These are phyloP conservation scores for Chrysotoxum bicinctum DNA, from an alignment of 2,888 invertebrate genomes.

Conservation along the genomic window DNA sequence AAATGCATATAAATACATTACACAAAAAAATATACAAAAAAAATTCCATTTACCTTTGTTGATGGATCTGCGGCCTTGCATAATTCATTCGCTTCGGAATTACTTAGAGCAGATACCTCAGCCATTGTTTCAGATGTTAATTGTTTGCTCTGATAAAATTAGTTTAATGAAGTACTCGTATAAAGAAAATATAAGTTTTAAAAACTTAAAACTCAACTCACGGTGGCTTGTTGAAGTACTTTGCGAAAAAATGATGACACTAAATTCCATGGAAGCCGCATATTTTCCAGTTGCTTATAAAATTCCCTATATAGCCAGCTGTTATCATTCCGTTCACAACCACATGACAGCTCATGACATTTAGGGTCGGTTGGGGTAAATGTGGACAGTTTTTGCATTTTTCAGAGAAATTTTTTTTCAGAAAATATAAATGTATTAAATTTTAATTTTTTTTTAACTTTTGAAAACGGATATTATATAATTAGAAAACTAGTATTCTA, in stretches of 20 bases:
- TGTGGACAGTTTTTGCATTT: too few relatives aligned
- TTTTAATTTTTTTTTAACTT: too few relatives aligned
- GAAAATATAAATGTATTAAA: too few relatives aligned
- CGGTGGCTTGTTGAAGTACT: constrained; percentile 24
- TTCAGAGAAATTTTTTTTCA: too few relatives aligned
- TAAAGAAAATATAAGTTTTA: neutral
- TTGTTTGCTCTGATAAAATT: neutral
- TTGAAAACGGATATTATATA: too few relatives aligned
- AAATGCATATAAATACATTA: neutral
- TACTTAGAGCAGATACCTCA: constrained; percentile 85
- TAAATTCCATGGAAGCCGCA: constrained; percentile 55
- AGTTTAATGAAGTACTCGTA: neutral
- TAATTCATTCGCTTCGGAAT: constrained; percentile 87
- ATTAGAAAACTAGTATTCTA: too few relatives aligned
- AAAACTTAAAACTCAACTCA: constrained; percentile 19
- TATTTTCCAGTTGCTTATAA: constrained; percentile 40
- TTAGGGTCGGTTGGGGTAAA: too few relatives aligned
- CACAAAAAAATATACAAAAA: neutral
- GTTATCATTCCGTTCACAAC: constrained; percentile 5
- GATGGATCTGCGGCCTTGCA: constrained; percentile 86
- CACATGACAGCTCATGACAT: neutral
- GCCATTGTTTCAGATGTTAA: constrained; percentile 80
- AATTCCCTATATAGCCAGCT: constrained; percentile 28
- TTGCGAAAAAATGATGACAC: constrained; percentile 51
- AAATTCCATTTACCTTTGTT: constrained; percentile 84